phyloP scores from a whole-genome alignment of 2,797 vertebrate species.

The Borostomias antarcticus region DNA sequence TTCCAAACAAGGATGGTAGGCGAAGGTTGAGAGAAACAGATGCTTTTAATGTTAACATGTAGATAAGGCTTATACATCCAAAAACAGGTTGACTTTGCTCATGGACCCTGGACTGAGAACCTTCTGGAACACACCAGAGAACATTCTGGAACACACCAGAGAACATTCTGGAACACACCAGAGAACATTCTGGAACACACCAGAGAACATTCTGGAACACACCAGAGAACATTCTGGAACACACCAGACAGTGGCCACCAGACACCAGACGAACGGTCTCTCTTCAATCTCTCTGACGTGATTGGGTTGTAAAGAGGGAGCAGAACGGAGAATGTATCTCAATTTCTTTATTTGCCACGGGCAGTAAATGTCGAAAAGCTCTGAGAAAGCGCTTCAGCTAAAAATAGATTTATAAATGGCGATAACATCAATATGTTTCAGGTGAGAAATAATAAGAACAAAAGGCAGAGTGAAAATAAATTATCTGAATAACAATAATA shows the following conservation, averaged over 20 bases:
- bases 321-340: conserved; percentile 42
- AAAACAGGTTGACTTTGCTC: not conserved
- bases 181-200: too few species aligned
- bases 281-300: too few species aligned
- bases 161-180: too few species aligned
- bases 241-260: too few species aligned
- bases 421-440: conserved; percentile 64
- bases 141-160: too few species aligned
- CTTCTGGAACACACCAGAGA: too few species aligned
- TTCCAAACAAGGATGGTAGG: conserved; percentile 1
- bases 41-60: not conserved
- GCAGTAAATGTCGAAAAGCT: conserved; percentile 72
- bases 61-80: not conserved
- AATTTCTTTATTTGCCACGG: conserved; percentile 68
- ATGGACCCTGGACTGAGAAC: not conserved
- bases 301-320: conserved; percentile 49
- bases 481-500: conserved; percentile 76
- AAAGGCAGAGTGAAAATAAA: conserved; percentile 73
- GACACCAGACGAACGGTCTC: too few species aligned
- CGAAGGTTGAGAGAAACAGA: conserved; percentile 2
- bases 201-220: too few species aligned
- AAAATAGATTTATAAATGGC: conserved; percentile 71
- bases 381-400: conserved; percentile 69
- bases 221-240: too few species aligned
- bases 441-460: conserved; percentile 59